Conservation (phyloP, 2,797 vertebrate genomes). For the Rhynchotus rufescens region DNA sequence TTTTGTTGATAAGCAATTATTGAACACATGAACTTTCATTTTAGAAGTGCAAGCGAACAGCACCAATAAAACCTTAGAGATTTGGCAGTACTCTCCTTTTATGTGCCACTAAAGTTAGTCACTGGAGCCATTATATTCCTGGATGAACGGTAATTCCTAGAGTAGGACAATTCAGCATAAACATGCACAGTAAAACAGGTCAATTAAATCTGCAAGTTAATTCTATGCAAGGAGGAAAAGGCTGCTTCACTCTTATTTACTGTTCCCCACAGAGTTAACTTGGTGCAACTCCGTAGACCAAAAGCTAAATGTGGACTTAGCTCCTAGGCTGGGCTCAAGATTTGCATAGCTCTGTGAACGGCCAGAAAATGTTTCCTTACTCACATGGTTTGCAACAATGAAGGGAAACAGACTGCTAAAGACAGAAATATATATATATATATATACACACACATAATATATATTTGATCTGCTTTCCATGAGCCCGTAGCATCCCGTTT, state of each 20-base stretch:
- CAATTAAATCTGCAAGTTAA: neutral
- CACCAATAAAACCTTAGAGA: neutral
- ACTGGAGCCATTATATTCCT: constrained; percentile 10
- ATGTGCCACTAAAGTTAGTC: neutral
- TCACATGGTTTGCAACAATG: neutral
- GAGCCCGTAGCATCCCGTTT: neutral
- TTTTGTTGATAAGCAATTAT: constrained; percentile 16
- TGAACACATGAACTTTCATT: constrained; percentile 16
- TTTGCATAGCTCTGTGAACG: neutral
- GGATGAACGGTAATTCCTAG: neutral
- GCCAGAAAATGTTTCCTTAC: neutral
- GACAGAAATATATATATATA: neutral
- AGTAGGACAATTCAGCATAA: constrained; percentile 1
- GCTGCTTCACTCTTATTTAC: neutral
- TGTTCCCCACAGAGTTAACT: neutral
- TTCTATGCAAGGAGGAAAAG: neutral
- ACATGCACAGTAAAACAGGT: neutral
- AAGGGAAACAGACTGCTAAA: neutral
- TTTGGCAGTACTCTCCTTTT: neutral
- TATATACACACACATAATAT: no score
- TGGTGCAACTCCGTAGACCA: neutral
- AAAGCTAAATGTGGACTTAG: neutral
- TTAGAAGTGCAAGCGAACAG: neutral
- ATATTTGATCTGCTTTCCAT: neutral
- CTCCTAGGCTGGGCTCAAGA: neutral